phyloP scores from a whole-genome alignment of 2,113 vertebrate species.

The Ciconia maguari region DNA sequence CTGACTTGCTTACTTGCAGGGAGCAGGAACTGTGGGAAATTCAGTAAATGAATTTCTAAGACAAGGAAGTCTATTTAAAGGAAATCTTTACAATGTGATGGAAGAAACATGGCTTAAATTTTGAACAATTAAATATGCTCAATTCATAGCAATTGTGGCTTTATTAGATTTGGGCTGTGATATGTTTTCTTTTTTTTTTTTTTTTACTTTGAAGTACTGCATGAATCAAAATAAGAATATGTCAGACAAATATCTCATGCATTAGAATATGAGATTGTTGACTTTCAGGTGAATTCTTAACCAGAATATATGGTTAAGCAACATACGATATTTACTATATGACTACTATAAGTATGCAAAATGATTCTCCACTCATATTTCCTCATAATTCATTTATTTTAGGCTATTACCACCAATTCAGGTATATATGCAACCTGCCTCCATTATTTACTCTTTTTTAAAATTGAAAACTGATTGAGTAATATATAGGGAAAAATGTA shows the following conservation, averaged over 20 bases:
- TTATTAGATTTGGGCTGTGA: neutral
- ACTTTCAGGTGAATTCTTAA: neutral
- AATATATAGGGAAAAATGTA: neutral
- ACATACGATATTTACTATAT: neutral
- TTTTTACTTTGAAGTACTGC: neutral
- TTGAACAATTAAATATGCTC: neutral
- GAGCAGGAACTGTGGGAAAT: neutral
- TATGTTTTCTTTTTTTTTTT: neutral
- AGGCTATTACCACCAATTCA: neutral
- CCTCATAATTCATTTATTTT: neutral
- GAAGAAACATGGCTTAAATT: neutral
- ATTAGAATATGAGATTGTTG: neutral
- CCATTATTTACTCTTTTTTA: neutral
- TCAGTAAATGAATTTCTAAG: neutral
- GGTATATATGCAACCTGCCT: neutral
- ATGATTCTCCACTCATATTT: neutral
- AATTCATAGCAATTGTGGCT: neutral
- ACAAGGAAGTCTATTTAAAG: neutral
- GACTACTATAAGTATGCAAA: neutral
- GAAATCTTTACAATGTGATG: neutral
- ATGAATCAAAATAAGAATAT: neutral
- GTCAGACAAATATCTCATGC: neutral
- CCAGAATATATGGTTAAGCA: neutral
- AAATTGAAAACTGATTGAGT: neutral
- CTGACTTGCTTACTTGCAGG: neutral